Base-by-base conservation (phyloP, 2,113 vertebrate genomes). In the Lethenteron reissneri region DNA sequence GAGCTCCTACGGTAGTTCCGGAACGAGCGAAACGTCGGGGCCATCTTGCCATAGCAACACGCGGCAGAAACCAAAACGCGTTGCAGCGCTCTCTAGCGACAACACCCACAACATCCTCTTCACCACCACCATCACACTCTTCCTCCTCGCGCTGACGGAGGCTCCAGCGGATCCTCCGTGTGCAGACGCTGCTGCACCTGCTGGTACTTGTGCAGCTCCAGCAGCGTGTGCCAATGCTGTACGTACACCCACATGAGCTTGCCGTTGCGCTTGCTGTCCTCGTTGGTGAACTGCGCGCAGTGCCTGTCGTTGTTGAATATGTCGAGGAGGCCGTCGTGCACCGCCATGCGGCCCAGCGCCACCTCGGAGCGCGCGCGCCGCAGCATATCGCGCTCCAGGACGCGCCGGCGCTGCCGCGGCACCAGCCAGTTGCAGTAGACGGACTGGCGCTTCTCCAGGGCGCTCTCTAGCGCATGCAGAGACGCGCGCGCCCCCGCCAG, bases 171-270 rank as follows among this genome's bases (percentile, higher is more conserved):
- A 41, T 41, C 25, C 25, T 41, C 25, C 3, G 3, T 5, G 25
- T 3, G 25, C 25, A 41, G 25, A 41, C 25, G 25, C 25, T 41
- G 25, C 25, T 41, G 25, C 25, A 68, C 62, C 62, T 68, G 15
- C 80, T 82, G 84, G 75, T 87, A 85, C 77, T 86, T 89, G 73
- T 85, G 84, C 62, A 89, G 73, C 1, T 86, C 84, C 58, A 89
- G 79, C 76, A 83, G 78, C 68, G 89, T 81, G 71, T 91, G 83
- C 94, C 94, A 97, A 1, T 94, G 88, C 72, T 82, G 84, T 72
- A 97, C 83, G 76, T 97, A 97, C 10, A 94, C 76, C 94, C 94
- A 97, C 92, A 97, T 91, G 70, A 97, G 82, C 74, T 77, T 89
- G 74, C 94, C 94, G 9, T 97, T 95, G 73, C 79, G 86, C 73